phyloP scores from a whole-genome alignment of 2,888 invertebrate genomes.

The Bugula neritina region DNA sequence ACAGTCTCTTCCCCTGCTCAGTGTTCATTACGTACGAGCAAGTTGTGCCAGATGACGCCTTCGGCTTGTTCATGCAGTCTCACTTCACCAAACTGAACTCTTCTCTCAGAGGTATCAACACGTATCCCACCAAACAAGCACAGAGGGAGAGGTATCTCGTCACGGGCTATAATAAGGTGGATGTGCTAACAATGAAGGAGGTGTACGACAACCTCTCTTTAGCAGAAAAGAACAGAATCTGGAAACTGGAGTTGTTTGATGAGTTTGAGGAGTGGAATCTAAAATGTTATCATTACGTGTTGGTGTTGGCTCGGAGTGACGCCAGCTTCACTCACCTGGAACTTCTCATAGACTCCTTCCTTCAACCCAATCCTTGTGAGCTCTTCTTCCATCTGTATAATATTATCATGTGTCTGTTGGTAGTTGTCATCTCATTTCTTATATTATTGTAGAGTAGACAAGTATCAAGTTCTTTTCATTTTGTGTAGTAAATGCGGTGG shows the following conservation, averaged over 20 bases:
- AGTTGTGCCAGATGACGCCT: conserved; percentile 47
- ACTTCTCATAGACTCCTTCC: not conserved
- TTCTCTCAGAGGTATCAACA: conserved; percentile 51
- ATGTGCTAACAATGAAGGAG: conserved; percentile 50
- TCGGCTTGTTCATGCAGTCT: conserved; percentile 49
- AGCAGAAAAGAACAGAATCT: conserved; percentile 46
- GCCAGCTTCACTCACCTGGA: not conserved
- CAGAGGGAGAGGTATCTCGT: conserved; percentile 48
- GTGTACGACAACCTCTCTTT: conserved; percentile 43
- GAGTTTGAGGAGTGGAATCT: conserved; percentile 57
- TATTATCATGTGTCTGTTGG: too few species aligned
- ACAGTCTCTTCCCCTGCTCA: conserved; percentile 47
- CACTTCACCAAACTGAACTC: conserved; percentile 54
- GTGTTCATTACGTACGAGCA: conserved; percentile 55
- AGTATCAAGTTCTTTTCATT: too few species aligned
- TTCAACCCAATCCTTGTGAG: not conserved
- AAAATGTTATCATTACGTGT: conserved; percentile 56
- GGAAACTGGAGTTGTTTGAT: conserved; percentile 55
- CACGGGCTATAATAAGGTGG: conserved; percentile 45
- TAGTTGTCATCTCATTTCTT: too few species aligned
- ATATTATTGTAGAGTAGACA: too few species aligned
- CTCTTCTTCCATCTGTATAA: too few species aligned
- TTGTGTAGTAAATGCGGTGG: too few species aligned
- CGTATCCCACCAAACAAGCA: conserved; percentile 45
- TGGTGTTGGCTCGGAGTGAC: conserved; percentile 45